phyloP scores from a whole-genome alignment of 2,113 vertebrate genomes.

The Larimichthys crocea region DNA sequence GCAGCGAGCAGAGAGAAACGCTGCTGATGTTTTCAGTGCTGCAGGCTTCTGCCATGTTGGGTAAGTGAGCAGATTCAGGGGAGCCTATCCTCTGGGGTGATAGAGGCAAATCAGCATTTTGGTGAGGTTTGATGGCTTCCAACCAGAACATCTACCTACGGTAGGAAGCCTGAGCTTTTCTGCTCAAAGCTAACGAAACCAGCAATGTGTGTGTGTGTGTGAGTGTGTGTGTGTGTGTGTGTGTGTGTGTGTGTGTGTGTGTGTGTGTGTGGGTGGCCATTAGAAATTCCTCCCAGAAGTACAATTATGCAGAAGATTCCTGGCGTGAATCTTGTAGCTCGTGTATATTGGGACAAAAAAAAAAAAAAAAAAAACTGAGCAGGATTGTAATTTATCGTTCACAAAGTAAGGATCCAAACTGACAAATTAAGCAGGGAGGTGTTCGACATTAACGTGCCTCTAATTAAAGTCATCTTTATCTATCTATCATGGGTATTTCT shows the following conservation, averaged over 20 bases:
- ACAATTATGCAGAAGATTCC: constrained; percentile 55
- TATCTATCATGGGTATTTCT: constrained; percentile 18
- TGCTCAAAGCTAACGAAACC: constrained; percentile 43
- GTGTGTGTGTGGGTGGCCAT: constrained; percentile 23
- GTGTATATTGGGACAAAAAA: background rate
- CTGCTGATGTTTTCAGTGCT: constrained; percentile 58
- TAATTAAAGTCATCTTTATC: constrained; percentile 26
- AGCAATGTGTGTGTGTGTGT: constrained; percentile 14
- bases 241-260: constrained; percentile 7
- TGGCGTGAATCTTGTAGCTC: constrained; percentile 12
- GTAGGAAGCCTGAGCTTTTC: constrained; percentile 30
- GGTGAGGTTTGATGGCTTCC: constrained; percentile 63
- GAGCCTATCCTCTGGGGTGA: constrained; percentile 46
- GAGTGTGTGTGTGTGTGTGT: constrained; percentile 10
- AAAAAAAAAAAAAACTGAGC: background rate
- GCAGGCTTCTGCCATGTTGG: constrained; percentile 60
- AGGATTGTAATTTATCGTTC: constrained; percentile 18
- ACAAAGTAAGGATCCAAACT: constrained; percentile 6
- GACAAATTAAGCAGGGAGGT: background rate
- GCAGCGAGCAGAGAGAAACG: constrained; percentile 34
- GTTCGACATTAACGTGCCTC: background rate
- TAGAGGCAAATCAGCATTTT: constrained; percentile 67
- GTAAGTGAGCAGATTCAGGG: constrained; percentile 59
- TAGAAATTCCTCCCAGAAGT: constrained; percentile 55
- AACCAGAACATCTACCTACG: constrained; percentile 56